Conservation (phyloP, 1,140 invertebrate species). For the Drosophila seguyi region DNA sequence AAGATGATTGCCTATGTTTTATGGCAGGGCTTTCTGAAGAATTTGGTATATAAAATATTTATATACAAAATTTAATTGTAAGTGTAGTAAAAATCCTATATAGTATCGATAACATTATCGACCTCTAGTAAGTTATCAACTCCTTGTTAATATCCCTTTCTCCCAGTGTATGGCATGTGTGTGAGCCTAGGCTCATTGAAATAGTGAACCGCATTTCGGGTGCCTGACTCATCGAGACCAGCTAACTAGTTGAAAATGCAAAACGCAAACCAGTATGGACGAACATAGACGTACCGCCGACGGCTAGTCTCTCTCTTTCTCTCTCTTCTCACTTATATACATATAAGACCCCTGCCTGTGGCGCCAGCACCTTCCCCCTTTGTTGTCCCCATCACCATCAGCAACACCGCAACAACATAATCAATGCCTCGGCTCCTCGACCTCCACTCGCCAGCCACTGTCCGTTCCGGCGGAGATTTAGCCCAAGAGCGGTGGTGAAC, state of each 20-base stretch:
- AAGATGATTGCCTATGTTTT: too few relatives aligned
- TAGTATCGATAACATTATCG: neutral
- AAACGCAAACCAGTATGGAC: constrained; percentile 57
- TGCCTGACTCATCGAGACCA: constrained; percentile 42
- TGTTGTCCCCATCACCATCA: neutral
- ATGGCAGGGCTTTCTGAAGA: too few relatives aligned
- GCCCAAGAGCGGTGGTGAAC: constrained; percentile 40
- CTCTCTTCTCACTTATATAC: neutral
- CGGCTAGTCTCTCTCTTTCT: constrained; percentile 5
- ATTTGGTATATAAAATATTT: too few relatives aligned
- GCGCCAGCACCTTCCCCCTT: neutral
- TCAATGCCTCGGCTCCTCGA: constrained; percentile 41
- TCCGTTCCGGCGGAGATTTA: constrained; percentile 9
- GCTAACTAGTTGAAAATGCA: constrained; percentile 72
- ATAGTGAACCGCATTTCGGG: constrained; percentile 78
- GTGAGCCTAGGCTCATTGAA: constrained; percentile 46
- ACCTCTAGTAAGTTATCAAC: too few relatives aligned
- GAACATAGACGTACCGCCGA: constrained; percentile 35
- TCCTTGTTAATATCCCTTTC: neutral
- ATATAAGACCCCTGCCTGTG: constrained; percentile 5
- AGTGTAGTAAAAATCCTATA: neutral
- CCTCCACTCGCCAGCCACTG: constrained; percentile 7
- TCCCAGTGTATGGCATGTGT: constrained; percentile 11
- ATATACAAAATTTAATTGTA: too few relatives aligned
- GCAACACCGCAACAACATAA: constrained; percentile 45